These are phyloP conservation scores for Salvelinus namaycush DNA, from an alignment of 2,113 vertebrate species.

Conservation along the genomic window DNA sequence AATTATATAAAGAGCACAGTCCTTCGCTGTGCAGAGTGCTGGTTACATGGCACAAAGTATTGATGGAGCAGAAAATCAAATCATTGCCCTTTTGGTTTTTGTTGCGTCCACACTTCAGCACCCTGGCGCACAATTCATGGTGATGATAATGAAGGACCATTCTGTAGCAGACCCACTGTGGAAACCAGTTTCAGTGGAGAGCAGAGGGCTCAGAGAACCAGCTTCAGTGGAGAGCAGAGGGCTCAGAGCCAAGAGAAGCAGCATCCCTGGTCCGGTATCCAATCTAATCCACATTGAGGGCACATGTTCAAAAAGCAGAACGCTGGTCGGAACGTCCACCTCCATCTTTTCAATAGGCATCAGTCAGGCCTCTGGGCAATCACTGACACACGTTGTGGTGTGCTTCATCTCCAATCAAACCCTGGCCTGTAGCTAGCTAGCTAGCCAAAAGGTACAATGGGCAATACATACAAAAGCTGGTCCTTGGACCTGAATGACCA, in stretches of 20 bases:
- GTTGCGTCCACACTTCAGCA: conserved; percentile 54
- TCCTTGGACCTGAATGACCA: conserved; percentile 55
- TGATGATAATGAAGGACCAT: conserved; percentile 63
- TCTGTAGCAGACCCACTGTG: conserved; percentile 30
- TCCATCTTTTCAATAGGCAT: conserved; percentile 31
- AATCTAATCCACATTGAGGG: conserved; percentile 43
- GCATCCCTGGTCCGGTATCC: conserved; percentile 44
- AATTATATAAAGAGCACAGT: conserved; percentile 57
- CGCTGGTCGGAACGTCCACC: conserved; percentile 34
- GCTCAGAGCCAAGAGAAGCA: conserved; percentile 40
- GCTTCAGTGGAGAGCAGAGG: conserved; percentile 25
- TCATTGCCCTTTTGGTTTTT: conserved; percentile 51
- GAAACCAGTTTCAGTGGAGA: conserved; percentile 35
- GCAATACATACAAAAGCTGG: conserved; percentile 40
- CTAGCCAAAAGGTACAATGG: conserved; percentile 39
- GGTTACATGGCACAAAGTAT: conserved; percentile 67
- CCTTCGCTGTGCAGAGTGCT: conserved; percentile 28
- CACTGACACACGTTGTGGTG: conserved; percentile 42
- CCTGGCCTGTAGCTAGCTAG: conserved; percentile 30
- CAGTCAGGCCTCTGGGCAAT: conserved; percentile 43
- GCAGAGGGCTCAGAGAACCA: conserved; percentile 4
- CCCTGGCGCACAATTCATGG: conserved; percentile 43
- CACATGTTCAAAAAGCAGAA: conserved; percentile 58
- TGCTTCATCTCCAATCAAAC: conserved; percentile 48
- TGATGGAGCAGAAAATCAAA: conserved; percentile 75